Conservation (phyloP, 1,140 invertebrate genomes). For the Sarcophaga bullata region DNA sequence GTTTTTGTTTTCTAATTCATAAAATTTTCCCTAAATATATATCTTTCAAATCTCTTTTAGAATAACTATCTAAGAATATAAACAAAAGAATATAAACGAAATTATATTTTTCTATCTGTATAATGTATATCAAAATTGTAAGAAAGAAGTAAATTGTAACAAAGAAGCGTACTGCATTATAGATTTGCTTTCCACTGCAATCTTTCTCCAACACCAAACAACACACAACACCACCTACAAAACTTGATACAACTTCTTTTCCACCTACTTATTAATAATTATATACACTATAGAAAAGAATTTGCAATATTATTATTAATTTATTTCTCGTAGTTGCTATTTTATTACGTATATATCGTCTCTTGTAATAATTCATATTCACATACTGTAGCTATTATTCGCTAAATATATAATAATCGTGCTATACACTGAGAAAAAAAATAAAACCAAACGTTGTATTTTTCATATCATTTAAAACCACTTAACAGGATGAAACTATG, state of each 20-base stretch:
- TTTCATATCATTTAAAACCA: neutral
- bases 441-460: neutral
- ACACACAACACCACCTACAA: too few relatives aligned
- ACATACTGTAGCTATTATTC: slow-evolving; percentile 14
- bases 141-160: neutral
- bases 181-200: too few relatives aligned
- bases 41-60: neutral
- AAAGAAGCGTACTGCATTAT: neutral
- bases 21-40: neutral
- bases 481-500: neutral
- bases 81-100: neutral
- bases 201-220: too few relatives aligned
- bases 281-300: neutral
- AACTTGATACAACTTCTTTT: neutral
- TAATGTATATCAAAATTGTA: slow-evolving; percentile 1
- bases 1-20: too few relatives aligned
- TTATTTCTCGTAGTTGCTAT: neutral
- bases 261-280: neutral
- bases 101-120: neutral
- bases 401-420: slow-evolving; percentile 15
- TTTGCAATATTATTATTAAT: neutral
- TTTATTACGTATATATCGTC: slow-evolving; percentile 6
- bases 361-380: slow-evolving; percentile 15
- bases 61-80: neutral
- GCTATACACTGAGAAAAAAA: slow-evolving; percentile 7